Evolutionary conservation across 1,140 invertebrate genomes (phyloP).

Genomic region (Scaptomyza montana): DNA sequence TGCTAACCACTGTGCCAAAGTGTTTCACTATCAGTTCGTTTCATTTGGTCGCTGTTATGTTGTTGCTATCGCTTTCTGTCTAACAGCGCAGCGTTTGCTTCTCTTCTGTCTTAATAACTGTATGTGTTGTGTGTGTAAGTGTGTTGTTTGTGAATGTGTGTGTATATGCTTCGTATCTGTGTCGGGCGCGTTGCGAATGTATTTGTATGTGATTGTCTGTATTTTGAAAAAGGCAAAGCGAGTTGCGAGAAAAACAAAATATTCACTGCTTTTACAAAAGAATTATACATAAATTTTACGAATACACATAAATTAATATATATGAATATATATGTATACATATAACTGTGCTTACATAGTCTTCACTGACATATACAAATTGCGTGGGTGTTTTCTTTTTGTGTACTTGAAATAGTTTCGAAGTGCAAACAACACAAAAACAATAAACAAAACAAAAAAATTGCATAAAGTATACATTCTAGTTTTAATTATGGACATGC

Average conservation of each 20-base stretch:
- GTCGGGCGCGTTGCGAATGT: not conserved
- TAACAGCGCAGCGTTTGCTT: constrained; percentile 51
- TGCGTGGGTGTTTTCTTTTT: constrained; percentile 6
- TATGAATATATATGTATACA: constrained; percentile 25
- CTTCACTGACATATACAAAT: constrained; percentile 14
- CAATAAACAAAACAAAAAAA: constrained; percentile 46
- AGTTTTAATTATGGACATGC: not conserved
- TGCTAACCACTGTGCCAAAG: constrained; percentile 42
- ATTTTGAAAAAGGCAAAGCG: constrained; percentile 46
- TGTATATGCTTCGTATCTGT: not conserved
- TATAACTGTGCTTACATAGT: not conserved
- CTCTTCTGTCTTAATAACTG: constrained; percentile 20
- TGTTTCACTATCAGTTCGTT: constrained; percentile 75
- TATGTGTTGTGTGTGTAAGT: constrained; percentile 13
- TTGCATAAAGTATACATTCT: constrained; percentile 51
- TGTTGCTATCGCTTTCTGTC: constrained; percentile 56
- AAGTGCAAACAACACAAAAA: constrained; percentile 17
- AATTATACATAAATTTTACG: constrained; percentile 40
- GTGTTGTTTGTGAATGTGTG: constrained; percentile 26
- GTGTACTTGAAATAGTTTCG: constrained; percentile 51
- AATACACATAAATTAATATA: not conserved
- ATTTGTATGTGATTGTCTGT: constrained; percentile 36
- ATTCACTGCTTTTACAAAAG: constrained; percentile 36
- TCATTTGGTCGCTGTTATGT: constrained; percentile 39
- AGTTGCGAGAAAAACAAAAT: constrained; percentile 31